Conservation (phyloP, 2,888 invertebrate genomes). For the Mechanitis messenoides region DNA sequence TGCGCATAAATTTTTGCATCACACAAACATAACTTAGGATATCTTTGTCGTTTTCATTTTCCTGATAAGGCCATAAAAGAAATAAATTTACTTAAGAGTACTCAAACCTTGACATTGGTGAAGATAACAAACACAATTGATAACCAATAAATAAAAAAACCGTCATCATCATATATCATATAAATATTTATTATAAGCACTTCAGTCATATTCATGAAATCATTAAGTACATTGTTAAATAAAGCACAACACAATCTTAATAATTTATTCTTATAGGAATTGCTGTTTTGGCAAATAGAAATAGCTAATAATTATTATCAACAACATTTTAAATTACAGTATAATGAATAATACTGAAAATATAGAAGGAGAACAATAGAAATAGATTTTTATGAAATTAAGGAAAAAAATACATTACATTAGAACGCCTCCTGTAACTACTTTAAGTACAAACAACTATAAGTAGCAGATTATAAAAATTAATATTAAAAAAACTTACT, state of each 20-base stretch:
- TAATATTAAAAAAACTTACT: too few relatives aligned
- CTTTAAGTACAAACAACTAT: too few relatives aligned
- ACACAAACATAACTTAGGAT: too few relatives aligned
- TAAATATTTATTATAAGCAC: constrained; percentile 16
- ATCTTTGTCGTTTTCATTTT: too few relatives aligned
- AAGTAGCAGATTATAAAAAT: too few relatives aligned
- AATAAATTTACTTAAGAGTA: too few relatives aligned
- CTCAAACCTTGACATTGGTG: too few relatives aligned
- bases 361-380: too few relatives aligned
- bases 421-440: neutral
- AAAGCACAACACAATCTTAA: constrained; percentile 6
- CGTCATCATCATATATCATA: constrained; percentile 11
- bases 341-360: too few relatives aligned
- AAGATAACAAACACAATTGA: neutral
- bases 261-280: neutral
- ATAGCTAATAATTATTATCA: neutral
- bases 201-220: constrained; percentile 12
- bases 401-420: neutral
- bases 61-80: too few relatives aligned
- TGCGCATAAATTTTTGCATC: too few relatives aligned
- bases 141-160: constrained; percentile 1
- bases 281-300: neutral
- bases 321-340: too few relatives aligned
- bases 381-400: neutral
- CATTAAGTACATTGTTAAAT: constrained; percentile 10